Percentiles rank a stretch among this genome's conserved stretches.
phyloP scores from a whole-genome alignment of 2,888 invertebrate species.

The Synanthedon formicaeformis region DNA sequence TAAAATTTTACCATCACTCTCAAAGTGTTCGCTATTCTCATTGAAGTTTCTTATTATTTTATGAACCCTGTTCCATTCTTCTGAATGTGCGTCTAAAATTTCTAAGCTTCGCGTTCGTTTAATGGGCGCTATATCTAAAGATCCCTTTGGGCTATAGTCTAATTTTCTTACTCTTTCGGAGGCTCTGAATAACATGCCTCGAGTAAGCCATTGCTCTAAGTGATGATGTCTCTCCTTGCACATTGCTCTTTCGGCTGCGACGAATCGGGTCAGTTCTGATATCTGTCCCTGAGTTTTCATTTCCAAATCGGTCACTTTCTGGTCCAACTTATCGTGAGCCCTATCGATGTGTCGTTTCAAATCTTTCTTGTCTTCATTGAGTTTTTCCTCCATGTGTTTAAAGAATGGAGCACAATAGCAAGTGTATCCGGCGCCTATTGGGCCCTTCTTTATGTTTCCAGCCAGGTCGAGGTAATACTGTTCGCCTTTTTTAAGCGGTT shows the following conservation, averaged over 20 bases:
- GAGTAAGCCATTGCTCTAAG: slow-evolving; percentile 77
- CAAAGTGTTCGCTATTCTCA: slow-evolving; percentile 42
- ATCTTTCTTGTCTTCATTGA: slow-evolving; percentile 85
- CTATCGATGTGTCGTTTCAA: slow-evolving; percentile 82
- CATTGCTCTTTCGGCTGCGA: slow-evolving; percentile 73
- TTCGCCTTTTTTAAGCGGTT: slow-evolving; percentile 87
- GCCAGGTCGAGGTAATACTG: slow-evolving; percentile 95
- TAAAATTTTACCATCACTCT: slow-evolving; percentile 52
- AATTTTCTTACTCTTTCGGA: slow-evolving; percentile 60
- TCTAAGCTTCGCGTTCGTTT: slow-evolving; percentile 80
- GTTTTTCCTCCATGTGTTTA: slow-evolving; percentile 85
- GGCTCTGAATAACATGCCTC: slow-evolving; percentile 73
- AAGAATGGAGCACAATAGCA: slow-evolving; percentile 95
- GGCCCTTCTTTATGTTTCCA: slow-evolving; percentile 95
- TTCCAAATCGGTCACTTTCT: slow-evolving; percentile 84
- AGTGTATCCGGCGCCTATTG: slow-evolving; percentile 92
- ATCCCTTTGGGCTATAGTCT: slow-evolving; percentile 63
- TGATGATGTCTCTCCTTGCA: slow-evolving; percentile 75
- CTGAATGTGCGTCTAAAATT: slow-evolving; percentile 66
- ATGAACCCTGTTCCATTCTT: slow-evolving; percentile 56
- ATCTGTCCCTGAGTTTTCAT: slow-evolving; percentile 79
- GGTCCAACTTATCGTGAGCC: slow-evolving; percentile 83
- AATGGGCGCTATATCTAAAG: slow-evolving; percentile 67
- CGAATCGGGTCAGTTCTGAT: slow-evolving; percentile 75
- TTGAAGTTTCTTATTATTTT: slow-evolving; percentile 48